These are phyloP conservation scores for Ypsolopha sequella DNA, from an alignment of 2,888 invertebrate genomes.

Conservation along the genomic window DNA sequence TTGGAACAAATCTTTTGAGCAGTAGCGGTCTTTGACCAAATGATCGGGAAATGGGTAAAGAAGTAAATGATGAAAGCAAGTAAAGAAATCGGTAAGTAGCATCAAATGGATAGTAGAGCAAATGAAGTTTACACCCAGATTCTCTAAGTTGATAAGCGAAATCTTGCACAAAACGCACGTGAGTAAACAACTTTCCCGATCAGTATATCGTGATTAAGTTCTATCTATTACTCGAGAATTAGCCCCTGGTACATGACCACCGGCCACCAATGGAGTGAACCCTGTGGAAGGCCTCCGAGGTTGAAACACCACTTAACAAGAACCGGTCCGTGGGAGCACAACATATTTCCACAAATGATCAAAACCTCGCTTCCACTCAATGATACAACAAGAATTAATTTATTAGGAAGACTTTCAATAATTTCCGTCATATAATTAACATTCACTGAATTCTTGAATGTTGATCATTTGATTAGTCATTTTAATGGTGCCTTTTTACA, in stretches of 20 bases:
- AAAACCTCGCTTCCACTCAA: slow-evolving; percentile 30
- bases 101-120: no score
- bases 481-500: slow-evolving; percentile 56
- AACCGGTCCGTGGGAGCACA: slow-evolving; percentile 46
- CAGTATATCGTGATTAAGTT: no score
- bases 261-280: not conserved
- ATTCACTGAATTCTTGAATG: slow-evolving; percentile 55
- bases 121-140: no score
- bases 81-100: no score
- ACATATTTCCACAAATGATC: slow-evolving; percentile 30
- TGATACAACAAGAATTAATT: slow-evolving; percentile 44
- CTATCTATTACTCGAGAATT: not conserved
- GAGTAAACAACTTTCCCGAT: no score
- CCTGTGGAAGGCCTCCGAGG: slow-evolving; percentile 17
- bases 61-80: no score
- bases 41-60: no score
- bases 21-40: no score
- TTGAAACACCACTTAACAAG: slow-evolving; percentile 37
- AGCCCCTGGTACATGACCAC: not conserved
- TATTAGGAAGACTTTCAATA: slow-evolving; percentile 53
- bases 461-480: slow-evolving; percentile 60
- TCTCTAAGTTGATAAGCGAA: no score
- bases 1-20: no score
- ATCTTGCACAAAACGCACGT: no score
- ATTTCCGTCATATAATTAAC: slow-evolving; percentile 56